phyloP scores from a whole-genome alignment of 1,140 invertebrate species.

The Ctenoplectra terminalis region DNA sequence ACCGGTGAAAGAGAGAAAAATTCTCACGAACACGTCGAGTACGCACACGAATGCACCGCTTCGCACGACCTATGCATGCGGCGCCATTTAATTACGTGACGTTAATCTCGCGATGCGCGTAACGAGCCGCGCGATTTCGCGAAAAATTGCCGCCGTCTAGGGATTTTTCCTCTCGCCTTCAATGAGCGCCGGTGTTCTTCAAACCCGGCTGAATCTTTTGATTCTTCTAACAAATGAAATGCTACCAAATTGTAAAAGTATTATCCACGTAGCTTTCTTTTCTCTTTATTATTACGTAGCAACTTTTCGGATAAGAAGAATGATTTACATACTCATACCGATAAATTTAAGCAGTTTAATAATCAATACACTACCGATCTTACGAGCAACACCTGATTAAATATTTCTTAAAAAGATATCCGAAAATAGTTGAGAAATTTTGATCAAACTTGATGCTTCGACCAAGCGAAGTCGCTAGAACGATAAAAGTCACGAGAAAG shows the following conservation, averaged over 20 bases:
- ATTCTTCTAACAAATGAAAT: background rate
- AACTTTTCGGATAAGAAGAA: background rate
- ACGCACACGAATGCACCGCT: background rate
- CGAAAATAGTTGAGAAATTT: too few relatives aligned
- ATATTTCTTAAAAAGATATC: too few relatives aligned
- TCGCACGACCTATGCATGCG: background rate
- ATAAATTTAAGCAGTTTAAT: too few relatives aligned
- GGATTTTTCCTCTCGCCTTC: background rate
- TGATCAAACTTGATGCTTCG: too few relatives aligned
- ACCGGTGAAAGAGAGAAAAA: background rate
- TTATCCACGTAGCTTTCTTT: background rate
- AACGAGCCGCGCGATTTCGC: slow-evolving; percentile 26
- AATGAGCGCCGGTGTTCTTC: background rate
- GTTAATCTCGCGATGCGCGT: slow-evolving; percentile 31
- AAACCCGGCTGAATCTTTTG: background rate
- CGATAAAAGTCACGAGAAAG: too few relatives aligned
- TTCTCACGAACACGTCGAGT: background rate
- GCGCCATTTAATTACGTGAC: slow-evolving; percentile 41
- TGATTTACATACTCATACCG: background rate
- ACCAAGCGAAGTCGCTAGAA: too few relatives aligned
- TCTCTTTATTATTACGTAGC: background rate
- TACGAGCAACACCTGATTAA: too few relatives aligned
- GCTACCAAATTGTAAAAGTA: background rate
- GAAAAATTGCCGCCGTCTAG: slow-evolving; percentile 23
- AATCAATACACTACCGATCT: too few relatives aligned